Conservation (phyloP, 2,888 invertebrate genomes). For the Adineta ricciae region DNA sequence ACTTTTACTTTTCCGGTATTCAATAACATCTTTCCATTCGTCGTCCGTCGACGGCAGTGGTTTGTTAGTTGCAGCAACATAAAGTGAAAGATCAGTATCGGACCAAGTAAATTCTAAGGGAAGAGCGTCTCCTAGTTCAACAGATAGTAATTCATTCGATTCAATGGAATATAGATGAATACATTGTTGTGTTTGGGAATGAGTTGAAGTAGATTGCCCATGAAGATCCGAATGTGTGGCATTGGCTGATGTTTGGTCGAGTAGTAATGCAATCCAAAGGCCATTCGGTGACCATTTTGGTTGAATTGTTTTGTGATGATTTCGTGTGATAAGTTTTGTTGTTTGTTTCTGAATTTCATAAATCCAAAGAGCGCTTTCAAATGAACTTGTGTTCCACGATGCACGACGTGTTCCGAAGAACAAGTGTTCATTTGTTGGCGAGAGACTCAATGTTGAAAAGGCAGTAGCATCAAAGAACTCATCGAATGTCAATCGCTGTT, state of each 20-base stretch:
- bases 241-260: background rate
- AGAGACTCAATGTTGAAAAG: no score
- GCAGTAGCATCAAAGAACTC: no score
- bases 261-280: background rate
- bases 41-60: background rate
- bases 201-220: no score
- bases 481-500: no score
- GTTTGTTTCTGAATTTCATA: no score
- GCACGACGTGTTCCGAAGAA: no score
- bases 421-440: no score
- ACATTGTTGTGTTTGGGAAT: background rate
- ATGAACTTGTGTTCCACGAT: no score
- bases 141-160: background rate
- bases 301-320: no score
- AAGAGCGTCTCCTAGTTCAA: background rate
- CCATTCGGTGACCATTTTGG: slow-evolving; percentile 1
- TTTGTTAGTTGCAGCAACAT: background rate
- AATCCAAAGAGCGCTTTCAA: no score
- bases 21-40: background rate
- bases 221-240: background rate
- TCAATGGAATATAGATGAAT: background rate
- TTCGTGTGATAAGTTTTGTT: no score
- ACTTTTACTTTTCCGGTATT: background rate
- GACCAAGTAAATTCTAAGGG: background rate
- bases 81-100: background rate